Percentiles rank a stretch among this genome's conserved stretches.
Conservation (phyloP, 2,113 vertebrate genomes). For the Nesospiza acunhae region DNA sequence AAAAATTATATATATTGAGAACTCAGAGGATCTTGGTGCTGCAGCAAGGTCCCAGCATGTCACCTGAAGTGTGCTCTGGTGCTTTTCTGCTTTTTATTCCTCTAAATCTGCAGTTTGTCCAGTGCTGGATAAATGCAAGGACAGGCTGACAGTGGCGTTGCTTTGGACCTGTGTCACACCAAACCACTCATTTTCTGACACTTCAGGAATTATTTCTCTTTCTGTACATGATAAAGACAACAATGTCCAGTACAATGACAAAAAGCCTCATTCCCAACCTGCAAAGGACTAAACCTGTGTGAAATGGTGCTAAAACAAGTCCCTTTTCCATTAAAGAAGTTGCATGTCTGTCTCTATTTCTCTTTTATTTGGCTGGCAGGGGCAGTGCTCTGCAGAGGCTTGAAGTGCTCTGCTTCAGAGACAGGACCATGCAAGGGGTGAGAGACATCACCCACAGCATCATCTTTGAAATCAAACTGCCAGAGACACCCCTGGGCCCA, state of each 20-base stretch:
- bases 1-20: rapidly evolving
- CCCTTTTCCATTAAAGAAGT: background rate
- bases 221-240: background rate
- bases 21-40: background rate
- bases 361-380: constrained; percentile 73
- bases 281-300: background rate
- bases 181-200: background rate
- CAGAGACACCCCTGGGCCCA: constrained; percentile 76
- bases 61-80: background rate
- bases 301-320: background rate
- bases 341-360: background rate
- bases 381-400: constrained; percentile 77
- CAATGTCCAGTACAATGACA: background rate
- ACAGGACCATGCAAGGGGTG: constrained; percentile 89
- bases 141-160: background rate
- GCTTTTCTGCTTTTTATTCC: background rate
- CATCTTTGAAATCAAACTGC: constrained; percentile 88
- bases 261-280: background rate
- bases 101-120: background rate
- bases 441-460: constrained; percentile 89
- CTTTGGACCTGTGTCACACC: background rate
- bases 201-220: background rate
- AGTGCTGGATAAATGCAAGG: background rate
- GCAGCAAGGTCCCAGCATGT: rapidly evolving
- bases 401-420: constrained; percentile 92